These are phyloP conservation scores for Tenualosa thibaudeaui DNA, from an alignment of 2,797 vertebrate species.

Conservation along the genomic window DNA sequence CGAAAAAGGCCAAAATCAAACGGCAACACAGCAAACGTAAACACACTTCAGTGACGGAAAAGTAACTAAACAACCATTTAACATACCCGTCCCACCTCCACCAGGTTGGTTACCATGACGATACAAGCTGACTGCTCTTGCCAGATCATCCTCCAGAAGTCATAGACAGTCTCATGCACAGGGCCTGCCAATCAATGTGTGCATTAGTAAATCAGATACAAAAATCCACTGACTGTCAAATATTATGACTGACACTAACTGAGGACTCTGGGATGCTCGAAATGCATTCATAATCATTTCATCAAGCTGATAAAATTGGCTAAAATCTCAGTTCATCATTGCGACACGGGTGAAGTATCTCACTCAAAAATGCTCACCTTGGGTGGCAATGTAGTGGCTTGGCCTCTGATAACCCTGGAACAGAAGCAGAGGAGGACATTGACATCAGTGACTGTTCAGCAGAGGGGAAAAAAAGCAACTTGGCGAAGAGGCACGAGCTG, in stretches of 20 bases:
- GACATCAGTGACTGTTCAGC: background rate
- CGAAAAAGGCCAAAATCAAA: background rate
- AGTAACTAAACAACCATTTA: conserved; percentile 20
- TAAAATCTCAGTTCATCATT: background rate
- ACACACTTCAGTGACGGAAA: background rate
- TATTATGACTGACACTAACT: background rate
- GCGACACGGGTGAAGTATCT: conserved; percentile 24
- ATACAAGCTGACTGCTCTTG: conserved; percentile 98
- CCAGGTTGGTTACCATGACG: conserved; percentile 99
- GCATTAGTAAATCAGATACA: background rate
- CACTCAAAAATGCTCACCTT: conserved; percentile 78
- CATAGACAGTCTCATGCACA: conserved; percentile 98
- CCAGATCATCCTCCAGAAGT: conserved; percentile 99
- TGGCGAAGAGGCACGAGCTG: background rate
- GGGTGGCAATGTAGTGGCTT: conserved; percentile 98
- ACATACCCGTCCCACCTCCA: conserved; percentile 97
- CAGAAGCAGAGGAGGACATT: conserved; percentile 22
- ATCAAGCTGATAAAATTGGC: background rate
- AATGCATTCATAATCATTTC: background rate
- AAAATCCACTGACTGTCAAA: background rate
- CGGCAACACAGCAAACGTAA: background rate
- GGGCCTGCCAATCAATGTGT: conserved; percentile 75
- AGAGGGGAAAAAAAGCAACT: background rate
- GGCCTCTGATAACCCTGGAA: conserved; percentile 95
- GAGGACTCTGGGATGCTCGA: too few species aligned